Evolutionary conservation across 2,113 vertebrate species (phyloP).

Genomic region (mouse (Mus musculus)): GRCm39 chr8:58980001-58980500

Average conservation of each 20-base stretch:
- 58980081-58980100: background rate
- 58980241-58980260: no score
- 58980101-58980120: background rate
- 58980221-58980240: no score
- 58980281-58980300: no score
- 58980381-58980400: background rate
- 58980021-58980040: background rate
- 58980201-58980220: no score
- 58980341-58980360: no score
- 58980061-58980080: background rate
- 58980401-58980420: background rate
- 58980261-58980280: no score
- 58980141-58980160: background rate
- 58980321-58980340: no score
- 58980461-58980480: background rate
- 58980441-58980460: slow-evolving; percentile 5
- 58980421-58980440: background rate
- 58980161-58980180: background rate
- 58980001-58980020: background rate
- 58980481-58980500: background rate
- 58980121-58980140: background rate
- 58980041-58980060: background rate
- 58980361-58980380: background rate
- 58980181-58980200: no score
- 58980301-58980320: no score